These are phyloP conservation scores for Acronicta aceris DNA, from an alignment of 2,888 invertebrate species.

Conservation along the genomic window DNA sequence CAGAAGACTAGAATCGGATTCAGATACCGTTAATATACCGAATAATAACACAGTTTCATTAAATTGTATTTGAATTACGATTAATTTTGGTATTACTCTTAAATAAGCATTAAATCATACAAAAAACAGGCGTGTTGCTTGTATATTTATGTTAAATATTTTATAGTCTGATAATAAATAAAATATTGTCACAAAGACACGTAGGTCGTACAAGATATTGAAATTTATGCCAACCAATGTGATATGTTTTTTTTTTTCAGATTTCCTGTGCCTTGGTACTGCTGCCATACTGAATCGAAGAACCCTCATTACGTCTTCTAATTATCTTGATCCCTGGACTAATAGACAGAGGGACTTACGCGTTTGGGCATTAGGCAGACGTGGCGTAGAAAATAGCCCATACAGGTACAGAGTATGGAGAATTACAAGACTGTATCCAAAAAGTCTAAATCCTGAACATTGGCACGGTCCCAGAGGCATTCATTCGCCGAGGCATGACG, in stretches of 20 bases:
- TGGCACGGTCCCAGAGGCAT: conserved; percentile 70
- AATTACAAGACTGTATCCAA: conserved; percentile 63
- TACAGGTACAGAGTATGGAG: conserved; percentile 72
- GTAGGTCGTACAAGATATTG: no score
- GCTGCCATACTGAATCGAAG: conserved; percentile 67
- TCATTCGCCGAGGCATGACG: conserved; percentile 71
- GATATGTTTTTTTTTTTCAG: conserved; percentile 50
- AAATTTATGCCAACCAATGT: no score
- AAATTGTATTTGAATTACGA: no score
- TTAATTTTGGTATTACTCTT: no score
- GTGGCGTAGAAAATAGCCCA: conserved; percentile 60
- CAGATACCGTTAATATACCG: no score
- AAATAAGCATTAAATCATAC: no score
- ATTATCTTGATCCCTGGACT: conserved; percentile 63
- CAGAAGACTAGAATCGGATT: no score
- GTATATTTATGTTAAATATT: no score
- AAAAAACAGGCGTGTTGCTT: no score
- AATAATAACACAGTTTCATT: no score
- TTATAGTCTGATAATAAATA: no score
- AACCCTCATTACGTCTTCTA: conserved; percentile 66
- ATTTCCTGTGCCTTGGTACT: conserved; percentile 61
- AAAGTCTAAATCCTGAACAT: conserved; percentile 71
- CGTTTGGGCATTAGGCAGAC: conserved; percentile 70
- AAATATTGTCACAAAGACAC: no score
- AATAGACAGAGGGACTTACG: conserved; percentile 63